Conservation (phyloP, 2,113 vertebrate genomes). For the Rhea pennata region DNA sequence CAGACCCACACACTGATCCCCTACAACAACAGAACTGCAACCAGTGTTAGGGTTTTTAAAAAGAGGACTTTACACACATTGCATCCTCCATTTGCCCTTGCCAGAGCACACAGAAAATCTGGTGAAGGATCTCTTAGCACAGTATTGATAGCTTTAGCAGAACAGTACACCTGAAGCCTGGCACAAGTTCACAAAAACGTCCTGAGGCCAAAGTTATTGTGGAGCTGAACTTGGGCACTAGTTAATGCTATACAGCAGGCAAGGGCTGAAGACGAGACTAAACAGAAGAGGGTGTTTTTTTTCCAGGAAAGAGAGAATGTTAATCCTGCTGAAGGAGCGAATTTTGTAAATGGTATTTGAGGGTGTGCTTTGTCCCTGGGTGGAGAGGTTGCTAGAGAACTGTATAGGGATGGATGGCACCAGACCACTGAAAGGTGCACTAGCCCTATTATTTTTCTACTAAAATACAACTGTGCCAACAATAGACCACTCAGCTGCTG, state of each 20-base stretch:
- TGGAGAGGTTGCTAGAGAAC: neutral
- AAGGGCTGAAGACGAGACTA: neutral
- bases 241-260: neutral
- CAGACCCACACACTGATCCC: rapidly evolving
- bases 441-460: neutral
- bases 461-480: neutral
- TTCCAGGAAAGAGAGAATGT: neutral
- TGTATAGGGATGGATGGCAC: neutral
- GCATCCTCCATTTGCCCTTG: neutral
- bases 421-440: neutral
- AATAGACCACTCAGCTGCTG: neutral
- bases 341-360: neutral
- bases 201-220: neutral
- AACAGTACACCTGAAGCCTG: neutral
- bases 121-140: neutral
- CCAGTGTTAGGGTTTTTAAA: neutral
- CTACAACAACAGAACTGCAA: neutral
- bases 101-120: neutral
- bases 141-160: neutral
- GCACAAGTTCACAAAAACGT: neutral
- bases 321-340: neutral
- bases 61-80: neutral
- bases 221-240: neutral
- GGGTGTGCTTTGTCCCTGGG: neutral
- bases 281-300: neutral